A percentile compares a stretch with the other conserved stretches of the same genome.
phyloP scores from a whole-genome alignment of 2,797 vertebrate genomes.

The Trematomus bernacchii region DNA sequence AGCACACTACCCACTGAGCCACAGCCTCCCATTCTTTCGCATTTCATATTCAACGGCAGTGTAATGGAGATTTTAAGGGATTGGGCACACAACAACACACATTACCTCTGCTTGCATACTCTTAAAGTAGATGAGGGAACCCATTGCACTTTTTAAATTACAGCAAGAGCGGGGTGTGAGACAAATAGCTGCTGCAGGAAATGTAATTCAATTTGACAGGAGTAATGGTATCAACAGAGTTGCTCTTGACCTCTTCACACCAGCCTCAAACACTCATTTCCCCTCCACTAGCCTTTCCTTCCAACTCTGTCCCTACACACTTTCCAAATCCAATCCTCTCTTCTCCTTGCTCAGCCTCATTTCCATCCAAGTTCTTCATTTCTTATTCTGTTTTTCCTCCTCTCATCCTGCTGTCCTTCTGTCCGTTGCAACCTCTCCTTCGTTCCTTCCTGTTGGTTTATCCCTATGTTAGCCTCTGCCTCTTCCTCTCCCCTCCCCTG shows the following conservation, averaged over 20 bases:
- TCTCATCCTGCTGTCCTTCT: slow-evolving; percentile 60
- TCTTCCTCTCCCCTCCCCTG: slow-evolving; percentile 31
- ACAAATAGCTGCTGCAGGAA: slow-evolving; percentile 51
- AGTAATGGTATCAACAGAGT: slow-evolving; percentile 61
- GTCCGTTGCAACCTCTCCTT: slow-evolving; percentile 51
- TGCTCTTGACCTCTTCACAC: slow-evolving; percentile 66
- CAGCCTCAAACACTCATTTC: slow-evolving; percentile 61
- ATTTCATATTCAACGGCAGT: slow-evolving; percentile 1
- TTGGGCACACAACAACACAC: background rate
- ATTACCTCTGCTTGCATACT: slow-evolving; percentile 7
- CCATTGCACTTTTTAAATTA: slow-evolving; percentile 17
- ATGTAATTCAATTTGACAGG: slow-evolving; percentile 61
- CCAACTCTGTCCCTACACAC: slow-evolving; percentile 34
- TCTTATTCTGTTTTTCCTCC: slow-evolving; percentile 51
- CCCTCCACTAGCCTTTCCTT: slow-evolving; percentile 44
- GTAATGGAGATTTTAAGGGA: slow-evolving; percentile 1
- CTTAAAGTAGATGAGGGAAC: slow-evolving; percentile 9
- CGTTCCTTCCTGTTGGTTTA: slow-evolving; percentile 37
- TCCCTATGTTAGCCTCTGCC: slow-evolving; percentile 43
- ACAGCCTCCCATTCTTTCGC: no score
- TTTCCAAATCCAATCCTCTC: slow-evolving; percentile 39
- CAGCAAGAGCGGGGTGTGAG: slow-evolving; percentile 5
- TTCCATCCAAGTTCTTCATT: slow-evolving; percentile 45
- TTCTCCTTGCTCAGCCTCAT: slow-evolving; percentile 27
- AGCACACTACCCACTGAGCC: no score